Conservation (phyloP, 2,888 invertebrate species). For the Pycnomerus fuliginosus region DNA sequence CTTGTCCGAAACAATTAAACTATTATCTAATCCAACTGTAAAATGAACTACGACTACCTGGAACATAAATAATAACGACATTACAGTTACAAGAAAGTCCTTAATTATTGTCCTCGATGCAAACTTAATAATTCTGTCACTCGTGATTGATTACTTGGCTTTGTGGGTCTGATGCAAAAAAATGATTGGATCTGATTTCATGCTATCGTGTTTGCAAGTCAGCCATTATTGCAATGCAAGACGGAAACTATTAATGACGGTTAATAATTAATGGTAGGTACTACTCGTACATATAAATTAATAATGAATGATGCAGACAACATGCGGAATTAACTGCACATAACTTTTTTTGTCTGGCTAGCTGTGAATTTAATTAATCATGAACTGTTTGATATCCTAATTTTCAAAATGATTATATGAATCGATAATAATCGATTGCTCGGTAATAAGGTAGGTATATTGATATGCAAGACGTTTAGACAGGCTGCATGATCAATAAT, state of each 20-base stretch:
- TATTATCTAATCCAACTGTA: conserved; percentile 1
- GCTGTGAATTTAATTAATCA: too few relatives aligned
- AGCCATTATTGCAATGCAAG: conserved; percentile 19
- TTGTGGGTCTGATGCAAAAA: conserved; percentile 3
- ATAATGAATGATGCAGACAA: too few relatives aligned
- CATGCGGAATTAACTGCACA: too few relatives aligned
- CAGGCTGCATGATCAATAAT: too few relatives aligned
- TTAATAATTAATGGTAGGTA: too few relatives aligned
- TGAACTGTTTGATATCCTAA: too few relatives aligned
- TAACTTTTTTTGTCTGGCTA: too few relatives aligned
- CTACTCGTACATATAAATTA: too few relatives aligned
- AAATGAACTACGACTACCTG: not conserved
- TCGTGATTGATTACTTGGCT: conserved; percentile 14
- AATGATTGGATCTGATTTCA: conserved; percentile 13
- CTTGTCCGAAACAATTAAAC: conserved; percentile 2
- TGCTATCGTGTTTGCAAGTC: conserved; percentile 10
- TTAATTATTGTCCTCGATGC: conserved; percentile 3
- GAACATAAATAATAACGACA: conserved; percentile 1
- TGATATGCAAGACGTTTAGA: too few relatives aligned
- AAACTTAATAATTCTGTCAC: conserved; percentile 16
- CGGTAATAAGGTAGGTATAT: too few relatives aligned
- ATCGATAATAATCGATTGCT: too few relatives aligned
- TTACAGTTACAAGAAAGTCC: conserved; percentile 4
- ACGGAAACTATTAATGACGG: conserved; percentile 25
- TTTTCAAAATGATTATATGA: too few relatives aligned